Percentiles rank a stretch among this genome's conserved stretches.
phyloP scores from a whole-genome alignment of 1,140 invertebrate genomes.

The Aphidius gifuensis region DNA sequence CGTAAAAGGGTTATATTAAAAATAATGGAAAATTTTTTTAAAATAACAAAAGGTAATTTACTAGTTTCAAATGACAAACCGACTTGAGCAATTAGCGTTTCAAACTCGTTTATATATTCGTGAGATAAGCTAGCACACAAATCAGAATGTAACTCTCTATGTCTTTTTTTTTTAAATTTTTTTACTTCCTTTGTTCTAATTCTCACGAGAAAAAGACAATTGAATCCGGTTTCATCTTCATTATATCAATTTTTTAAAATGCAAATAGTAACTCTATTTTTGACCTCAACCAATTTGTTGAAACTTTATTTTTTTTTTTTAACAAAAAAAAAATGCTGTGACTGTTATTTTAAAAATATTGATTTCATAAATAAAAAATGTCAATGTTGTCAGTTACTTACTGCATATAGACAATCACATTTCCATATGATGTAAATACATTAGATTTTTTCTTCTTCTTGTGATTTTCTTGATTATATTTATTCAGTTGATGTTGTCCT shows the following conservation, averaged over 20 bases:
- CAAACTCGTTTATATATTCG: slow-evolving; percentile 20
- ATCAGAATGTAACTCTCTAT: slow-evolving; percentile 10
- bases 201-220: slow-evolving; percentile 8
- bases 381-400: no score
- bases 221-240: slow-evolving; percentile 7
- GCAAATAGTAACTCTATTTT: no score
- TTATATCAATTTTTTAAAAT: neutral
- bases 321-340: no score
- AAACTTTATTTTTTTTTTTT: no score
- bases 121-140: slow-evolving; percentile 7
- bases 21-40: neutral
- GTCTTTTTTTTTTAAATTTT: slow-evolving; percentile 6
- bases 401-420: no score
- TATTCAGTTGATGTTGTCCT: no score
- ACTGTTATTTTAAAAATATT: no score
- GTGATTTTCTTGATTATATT: no score
- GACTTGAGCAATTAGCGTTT: slow-evolving; percentile 22
- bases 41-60: neutral
- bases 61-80: slow-evolving; percentile 9
- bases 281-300: no score
- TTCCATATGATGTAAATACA: no score
- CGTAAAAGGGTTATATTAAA: neutral
- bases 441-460: no score
- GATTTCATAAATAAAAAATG: no score
- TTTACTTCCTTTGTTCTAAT: slow-evolving; percentile 22